These are phyloP conservation scores for Stramonita haemastoma DNA, from an alignment of 2,888 invertebrate genomes.

Conservation along the genomic window DNA sequence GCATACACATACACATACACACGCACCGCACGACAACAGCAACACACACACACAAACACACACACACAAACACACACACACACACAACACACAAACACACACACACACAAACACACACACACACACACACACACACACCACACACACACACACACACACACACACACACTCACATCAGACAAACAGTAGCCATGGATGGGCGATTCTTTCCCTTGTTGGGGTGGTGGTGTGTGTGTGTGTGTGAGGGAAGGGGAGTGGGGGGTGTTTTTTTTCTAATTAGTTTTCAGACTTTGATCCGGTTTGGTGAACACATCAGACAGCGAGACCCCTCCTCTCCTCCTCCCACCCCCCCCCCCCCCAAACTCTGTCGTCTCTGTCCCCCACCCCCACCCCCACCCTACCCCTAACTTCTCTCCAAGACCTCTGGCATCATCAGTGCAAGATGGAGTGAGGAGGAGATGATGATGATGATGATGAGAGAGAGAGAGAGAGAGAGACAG, in stretches of 20 bases:
- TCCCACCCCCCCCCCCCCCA: background rate
- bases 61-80: too few relatives aligned
- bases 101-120: too few relatives aligned
- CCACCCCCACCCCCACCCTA: background rate
- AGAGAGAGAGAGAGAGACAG: too few relatives aligned
- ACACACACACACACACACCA: too few relatives aligned
- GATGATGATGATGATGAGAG: background rate
- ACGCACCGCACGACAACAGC: background rate
- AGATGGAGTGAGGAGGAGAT: background rate
- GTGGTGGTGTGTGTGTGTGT: background rate
- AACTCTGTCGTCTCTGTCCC: background rate
- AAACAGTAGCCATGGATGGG: too few relatives aligned
- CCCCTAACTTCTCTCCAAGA: background rate
- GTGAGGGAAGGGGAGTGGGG: background rate
- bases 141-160: too few relatives aligned
- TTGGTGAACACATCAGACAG: conserved; percentile 26
- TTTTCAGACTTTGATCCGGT: conserved; percentile 45
- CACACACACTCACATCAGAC: too few relatives aligned
- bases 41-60: too few relatives aligned
- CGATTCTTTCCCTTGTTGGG: background rate
- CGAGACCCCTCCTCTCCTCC: background rate
- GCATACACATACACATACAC: background rate
- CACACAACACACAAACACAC: too few relatives aligned
- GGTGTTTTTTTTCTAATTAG: conserved; percentile 49
- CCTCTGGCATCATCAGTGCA: background rate